Base-by-base conservation (phyloP, 2,797 vertebrate genomes). In the Geotria australis region DNA sequence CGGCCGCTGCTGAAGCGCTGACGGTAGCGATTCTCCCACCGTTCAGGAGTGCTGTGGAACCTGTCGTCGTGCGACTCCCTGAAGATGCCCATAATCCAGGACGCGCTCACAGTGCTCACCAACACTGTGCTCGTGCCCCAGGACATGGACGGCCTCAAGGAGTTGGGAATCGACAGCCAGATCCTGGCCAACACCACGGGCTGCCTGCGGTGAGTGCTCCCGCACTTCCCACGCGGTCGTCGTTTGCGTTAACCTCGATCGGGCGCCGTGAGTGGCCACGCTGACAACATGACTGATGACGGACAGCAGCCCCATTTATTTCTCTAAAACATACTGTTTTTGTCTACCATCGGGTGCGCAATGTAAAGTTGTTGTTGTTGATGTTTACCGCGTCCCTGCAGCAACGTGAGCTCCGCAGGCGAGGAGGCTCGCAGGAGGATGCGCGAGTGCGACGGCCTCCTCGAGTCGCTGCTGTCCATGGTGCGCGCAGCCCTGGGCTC, bases 1-100 rank as follows among this genome's bases (percentile, higher is more conserved):
- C 24, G 24, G 38, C 24, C 38, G 24, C 38, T 24, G 24, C 24
- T 4, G 24, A 38, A 38, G 24, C 24, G 15, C 49, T 5, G 56
- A 47, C 38, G 46, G 48, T n/a, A 51, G 49, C 8, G 47, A 7
- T 2, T 46, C 47, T 59, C 49, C 47, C 9, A 12, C 55, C 51
- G 64, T 65, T 8, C 69, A 96, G 89, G 91, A 62, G 91, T 98
- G 64, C 74, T 98, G 57, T 98, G 91, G 91, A 98, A 98, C 68
- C 74, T 98, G 2, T 98, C 91, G 0, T 98, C 91, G 6, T 98
- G 91, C 9, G 91, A 98, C 60, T 86, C 89, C 59, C 78, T 98
- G 65, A 98, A 98, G 74, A 96, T 98, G 88, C 86, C 91, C 62
- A 98, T 98, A 68, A 95, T 98, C 72, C 91, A 98, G 71, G 88